A percentile compares a stretch with the other conserved stretches of the same genome.
Conservation (phyloP, 2,888 invertebrate species). For the Cryptus armator region DNA sequence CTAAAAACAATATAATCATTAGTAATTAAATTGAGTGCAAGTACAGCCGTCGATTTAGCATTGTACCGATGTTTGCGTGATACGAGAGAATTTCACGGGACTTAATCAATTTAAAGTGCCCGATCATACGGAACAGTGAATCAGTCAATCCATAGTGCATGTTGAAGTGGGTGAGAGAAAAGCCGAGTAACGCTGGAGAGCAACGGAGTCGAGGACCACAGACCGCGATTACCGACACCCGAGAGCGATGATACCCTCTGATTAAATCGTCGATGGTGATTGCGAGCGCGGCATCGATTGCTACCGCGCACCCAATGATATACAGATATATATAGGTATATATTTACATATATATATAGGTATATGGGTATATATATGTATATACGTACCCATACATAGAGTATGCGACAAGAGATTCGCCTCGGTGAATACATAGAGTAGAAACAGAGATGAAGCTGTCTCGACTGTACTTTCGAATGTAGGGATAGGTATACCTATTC, state of each 20-base stretch:
- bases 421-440: slow-evolving; percentile 40
- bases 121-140: slow-evolving; percentile 41
- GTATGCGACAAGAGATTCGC: slow-evolving; percentile 6
- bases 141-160: slow-evolving; percentile 46
- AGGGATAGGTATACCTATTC: not conserved
- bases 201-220: slow-evolving; percentile 57
- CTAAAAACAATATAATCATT: not conserved
- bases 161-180: slow-evolving; percentile 38
- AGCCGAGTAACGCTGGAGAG: slow-evolving; percentile 45
- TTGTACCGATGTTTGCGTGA: not conserved
- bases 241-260: slow-evolving; percentile 63
- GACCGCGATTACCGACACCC: slow-evolving; percentile 65
- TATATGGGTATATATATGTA: not conserved
- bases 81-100: slow-evolving; percentile 33
- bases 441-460: slow-evolving; percentile 21
- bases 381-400: not conserved
- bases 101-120: slow-evolving; percentile 64
- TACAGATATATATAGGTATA: too few relatives aligned
- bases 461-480: not conserved
- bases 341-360: not conserved
- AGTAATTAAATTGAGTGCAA: slow-evolving; percentile 10
- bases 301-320: slow-evolving; percentile 24
- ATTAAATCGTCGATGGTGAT: slow-evolving; percentile 68
- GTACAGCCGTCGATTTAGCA: not conserved
- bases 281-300: slow-evolving; percentile 63